Percentiles rank a stretch among this genome's conserved stretches.
phyloP scores from a whole-genome alignment of 2,797 vertebrate species.

The Epinephelus malabaricus region DNA sequence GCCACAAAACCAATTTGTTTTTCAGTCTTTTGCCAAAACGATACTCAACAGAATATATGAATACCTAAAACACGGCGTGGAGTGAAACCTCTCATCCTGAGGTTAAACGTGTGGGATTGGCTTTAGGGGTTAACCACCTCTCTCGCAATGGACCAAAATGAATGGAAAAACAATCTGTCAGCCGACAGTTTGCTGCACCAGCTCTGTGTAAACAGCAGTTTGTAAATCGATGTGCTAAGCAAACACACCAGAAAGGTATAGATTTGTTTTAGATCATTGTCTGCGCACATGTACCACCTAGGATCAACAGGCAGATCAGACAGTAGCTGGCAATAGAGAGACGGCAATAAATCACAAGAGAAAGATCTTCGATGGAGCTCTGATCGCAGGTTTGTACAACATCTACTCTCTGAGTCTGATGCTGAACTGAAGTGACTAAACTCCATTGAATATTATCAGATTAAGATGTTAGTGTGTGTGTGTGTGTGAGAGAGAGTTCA shows the following conservation, averaged over 20 bases:
- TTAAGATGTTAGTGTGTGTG: too few species aligned
- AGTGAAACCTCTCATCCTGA: slow-evolving; percentile 1
- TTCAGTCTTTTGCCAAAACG: neutral
- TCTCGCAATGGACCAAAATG: slow-evolving; percentile 26
- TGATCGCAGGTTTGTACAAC: neutral
- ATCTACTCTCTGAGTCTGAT: neutral
- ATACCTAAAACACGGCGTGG: neutral
- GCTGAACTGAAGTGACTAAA: too few species aligned
- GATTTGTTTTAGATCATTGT: slow-evolving; percentile 60
- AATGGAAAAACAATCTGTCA: slow-evolving; percentile 55
- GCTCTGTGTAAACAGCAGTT: slow-evolving; percentile 51
- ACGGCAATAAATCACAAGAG: neutral
- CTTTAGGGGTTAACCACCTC: slow-evolving; percentile 18
- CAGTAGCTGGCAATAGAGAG: neutral
- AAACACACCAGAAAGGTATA: slow-evolving; percentile 58
- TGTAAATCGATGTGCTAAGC: slow-evolving; percentile 58
- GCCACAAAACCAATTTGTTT: neutral
- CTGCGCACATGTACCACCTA: neutral
- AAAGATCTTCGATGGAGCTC: neutral
- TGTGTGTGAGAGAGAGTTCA: too few species aligned
- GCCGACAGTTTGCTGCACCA: slow-evolving; percentile 28
- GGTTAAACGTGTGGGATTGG: slow-evolving; percentile 3
- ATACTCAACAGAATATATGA: neutral
- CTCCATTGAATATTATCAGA: too few species aligned
- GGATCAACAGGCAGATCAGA: slow-evolving; percentile 1